These are phyloP conservation scores for Sycophila texana DNA, from an alignment of 2,888 invertebrate species.

Conservation along the genomic window DNA sequence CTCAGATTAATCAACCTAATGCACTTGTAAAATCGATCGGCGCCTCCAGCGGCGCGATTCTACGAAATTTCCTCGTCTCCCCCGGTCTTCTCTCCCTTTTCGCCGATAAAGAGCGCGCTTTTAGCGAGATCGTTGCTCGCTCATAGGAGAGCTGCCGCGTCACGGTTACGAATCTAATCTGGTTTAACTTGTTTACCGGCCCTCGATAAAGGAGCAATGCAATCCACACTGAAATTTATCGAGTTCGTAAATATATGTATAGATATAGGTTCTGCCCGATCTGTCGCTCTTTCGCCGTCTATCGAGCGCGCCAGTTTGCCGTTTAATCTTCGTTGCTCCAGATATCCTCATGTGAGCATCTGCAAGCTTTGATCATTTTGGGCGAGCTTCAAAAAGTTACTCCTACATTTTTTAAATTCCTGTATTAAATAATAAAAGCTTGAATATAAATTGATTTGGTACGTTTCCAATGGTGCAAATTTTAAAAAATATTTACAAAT, in stretches of 20 bases:
- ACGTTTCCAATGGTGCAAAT: too few relatives aligned
- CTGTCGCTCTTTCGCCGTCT: slow-evolving; percentile 30
- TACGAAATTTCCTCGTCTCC: not conserved
- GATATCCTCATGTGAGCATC: too few relatives aligned
- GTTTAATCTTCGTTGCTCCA: too few relatives aligned
- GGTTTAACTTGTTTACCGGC: slow-evolving; percentile 70
- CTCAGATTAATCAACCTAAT: too few relatives aligned
- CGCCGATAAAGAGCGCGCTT: not conserved
- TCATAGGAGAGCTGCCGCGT: not conserved
- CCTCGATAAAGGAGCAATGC: slow-evolving; percentile 68
- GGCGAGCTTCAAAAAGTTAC: too few relatives aligned
- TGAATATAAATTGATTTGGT: too few relatives aligned
- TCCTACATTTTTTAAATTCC: too few relatives aligned
- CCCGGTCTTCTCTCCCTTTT: not conserved
- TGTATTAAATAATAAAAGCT: too few relatives aligned
- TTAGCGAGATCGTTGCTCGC: slow-evolving; percentile 20
- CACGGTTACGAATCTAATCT: slow-evolving; percentile 49
- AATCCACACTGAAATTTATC: slow-evolving; percentile 68
- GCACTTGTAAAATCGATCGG: too few relatives aligned
- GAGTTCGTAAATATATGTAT: slow-evolving; percentile 63
- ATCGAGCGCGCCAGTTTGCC: not conserved
- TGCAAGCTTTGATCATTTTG: too few relatives aligned
- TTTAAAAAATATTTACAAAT: too few relatives aligned
- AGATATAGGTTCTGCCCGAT: slow-evolving; percentile 11
- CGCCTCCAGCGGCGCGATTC: not conserved